Evolutionary conservation across 2,888 invertebrate species (phyloP).

Genomic region (Brassicogethes aeneus): DNA sequence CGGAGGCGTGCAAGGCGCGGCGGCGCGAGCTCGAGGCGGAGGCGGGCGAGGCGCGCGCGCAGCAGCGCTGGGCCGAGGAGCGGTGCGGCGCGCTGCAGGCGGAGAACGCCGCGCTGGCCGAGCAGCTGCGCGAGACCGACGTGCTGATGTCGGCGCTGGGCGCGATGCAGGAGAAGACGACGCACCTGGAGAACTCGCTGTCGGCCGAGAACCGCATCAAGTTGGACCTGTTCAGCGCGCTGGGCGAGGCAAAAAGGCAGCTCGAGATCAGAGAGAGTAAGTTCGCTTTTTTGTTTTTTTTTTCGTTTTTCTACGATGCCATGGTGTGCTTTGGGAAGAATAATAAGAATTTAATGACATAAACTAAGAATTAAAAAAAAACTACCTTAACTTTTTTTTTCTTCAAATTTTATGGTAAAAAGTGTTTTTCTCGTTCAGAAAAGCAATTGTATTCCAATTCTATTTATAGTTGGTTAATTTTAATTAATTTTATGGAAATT

Average conservation of each 20-base stretch:
- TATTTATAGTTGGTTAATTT: too few relatives aligned
- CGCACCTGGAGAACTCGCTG: slow-evolving; percentile 86
- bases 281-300: too few relatives aligned
- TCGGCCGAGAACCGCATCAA: slow-evolving; percentile 97
- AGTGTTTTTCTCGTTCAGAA: too few relatives aligned
- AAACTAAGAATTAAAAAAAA: too few relatives aligned
- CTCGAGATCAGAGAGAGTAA: slow-evolving; percentile 79
- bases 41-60: slow-evolving; percentile 47
- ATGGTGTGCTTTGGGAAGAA: too few relatives aligned
- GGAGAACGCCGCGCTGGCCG: slow-evolving; percentile 40
- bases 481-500: too few relatives aligned
- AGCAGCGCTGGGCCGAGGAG: slow-evolving; percentile 53
- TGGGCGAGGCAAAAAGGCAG: slow-evolving; percentile 89
- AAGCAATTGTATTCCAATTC: too few relatives aligned
- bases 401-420: too few relatives aligned
- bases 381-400: too few relatives aligned
- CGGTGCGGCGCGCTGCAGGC: slow-evolving; percentile 48
- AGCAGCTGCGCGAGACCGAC: slow-evolving; percentile 55
- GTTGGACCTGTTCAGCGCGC: slow-evolving; percentile 93
- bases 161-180: slow-evolving; percentile 82
- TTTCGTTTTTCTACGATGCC: too few relatives aligned
- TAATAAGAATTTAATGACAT: too few relatives aligned
- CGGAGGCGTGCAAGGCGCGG: slow-evolving; percentile 40
- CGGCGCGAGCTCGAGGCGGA: slow-evolving; percentile 55
- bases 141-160: slow-evolving; percentile 70